Evolutionary conservation across 2,113 vertebrate species (phyloP), one percentile per base, ranked within the genome.

Genomic region (Tricholaema leucomelas): DNA sequence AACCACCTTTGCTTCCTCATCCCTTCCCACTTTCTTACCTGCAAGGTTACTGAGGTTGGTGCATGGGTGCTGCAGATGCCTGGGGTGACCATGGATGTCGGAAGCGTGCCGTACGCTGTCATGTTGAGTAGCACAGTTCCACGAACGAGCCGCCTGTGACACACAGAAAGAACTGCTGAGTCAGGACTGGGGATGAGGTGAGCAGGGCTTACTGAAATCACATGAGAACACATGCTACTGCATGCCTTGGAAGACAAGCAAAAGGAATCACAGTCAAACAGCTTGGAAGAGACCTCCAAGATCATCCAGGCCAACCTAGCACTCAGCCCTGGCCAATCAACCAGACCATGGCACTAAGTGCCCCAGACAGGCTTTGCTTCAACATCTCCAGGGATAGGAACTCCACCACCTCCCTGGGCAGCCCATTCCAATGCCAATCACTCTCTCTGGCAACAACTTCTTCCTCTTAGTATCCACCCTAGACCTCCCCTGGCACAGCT

Each of bases 111-210:
- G 91, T 77, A 38, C 27, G 81, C 48, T 0, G 73, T 92, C 96
- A 97, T 71, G 67, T 92, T 96, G 61, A 97, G 90, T 9, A 98
- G 94, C 60, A 87, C 42, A 15, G 91, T 84, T 3, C 98, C 91
- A 0, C 8, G 74, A 71, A 91, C 3, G 10, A 94, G 73, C 56
- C 25, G 85, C 52, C 98, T 98, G 93, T 77, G 71, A 70, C 42
- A 79, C 31, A 79, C 15, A 69, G 28, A 61, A 6, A 76, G 55
- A 70, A 85, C 31, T 25, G 13, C 27, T 8, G 44, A 24, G 3
- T 40, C 3, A 3, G 25, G 13, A 13, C 5, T 3, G 8, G 52
- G 61, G 28, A 69, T 13, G 31, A 63, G 21, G 12, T 23, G 27
- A 79, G 30, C 8, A 30, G n/a, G 11, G 5, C 28, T 40, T 79